Evolutionary conservation across 2,888 invertebrate species (phyloP).

Genomic region (Rhamnusium bicolor): DNA sequence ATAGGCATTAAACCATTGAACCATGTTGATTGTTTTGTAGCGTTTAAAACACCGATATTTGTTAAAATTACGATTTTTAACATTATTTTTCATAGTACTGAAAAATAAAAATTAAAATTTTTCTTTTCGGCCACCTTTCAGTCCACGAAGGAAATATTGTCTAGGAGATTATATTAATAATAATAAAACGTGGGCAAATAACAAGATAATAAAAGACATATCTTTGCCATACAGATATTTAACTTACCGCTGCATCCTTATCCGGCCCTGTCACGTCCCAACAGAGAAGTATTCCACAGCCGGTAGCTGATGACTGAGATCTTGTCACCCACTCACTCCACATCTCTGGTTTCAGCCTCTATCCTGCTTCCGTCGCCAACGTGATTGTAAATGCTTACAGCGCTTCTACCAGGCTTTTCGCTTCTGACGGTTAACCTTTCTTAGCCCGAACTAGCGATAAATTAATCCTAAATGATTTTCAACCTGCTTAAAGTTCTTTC

Average conservation of each 20-base stretch:
- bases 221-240: neutral
- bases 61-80: too few species aligned
- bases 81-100: too few species aligned
- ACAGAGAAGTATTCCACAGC: constrained; percentile 43
- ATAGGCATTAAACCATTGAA: too few species aligned
- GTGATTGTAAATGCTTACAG: constrained; percentile 51
- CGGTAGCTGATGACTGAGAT: constrained; percentile 65
- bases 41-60: too few species aligned
- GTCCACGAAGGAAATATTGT: neutral
- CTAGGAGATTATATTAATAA: neutral
- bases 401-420: constrained; percentile 57
- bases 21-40: too few species aligned
- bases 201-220: neutral
- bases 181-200: neutral
- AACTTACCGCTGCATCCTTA: neutral
- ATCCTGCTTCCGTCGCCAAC: constrained; percentile 60
- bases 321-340: constrained; percentile 63
- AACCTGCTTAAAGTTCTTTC: neutral
- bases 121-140: too few species aligned
- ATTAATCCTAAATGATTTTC: constrained; percentile 37
- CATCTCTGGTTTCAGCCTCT: constrained; percentile 46
- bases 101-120: too few species aligned
- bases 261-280: constrained; percentile 28
- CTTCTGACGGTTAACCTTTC: constrained; percentile 57
- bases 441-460: constrained; percentile 53